A percentile compares a stretch with the other conserved stretches of the same genome.
Conservation (phyloP, 2,888 invertebrate species). For the Cyrtodaria siliqua region DNA sequence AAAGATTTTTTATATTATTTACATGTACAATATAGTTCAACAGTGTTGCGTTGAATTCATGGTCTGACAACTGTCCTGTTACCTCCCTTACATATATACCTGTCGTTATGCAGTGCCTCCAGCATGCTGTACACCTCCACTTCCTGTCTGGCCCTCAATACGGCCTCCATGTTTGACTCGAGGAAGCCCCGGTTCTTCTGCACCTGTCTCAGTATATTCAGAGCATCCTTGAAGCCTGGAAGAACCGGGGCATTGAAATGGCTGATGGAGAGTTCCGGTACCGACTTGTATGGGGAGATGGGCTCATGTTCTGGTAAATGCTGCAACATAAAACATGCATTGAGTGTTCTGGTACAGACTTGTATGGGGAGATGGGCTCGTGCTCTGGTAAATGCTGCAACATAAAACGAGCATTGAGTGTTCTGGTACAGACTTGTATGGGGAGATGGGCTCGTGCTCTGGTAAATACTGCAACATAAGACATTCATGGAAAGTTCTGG, state of each 20-base stretch:
- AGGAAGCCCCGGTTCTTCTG: slow-evolving; percentile 71
- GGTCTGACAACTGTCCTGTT: too few species aligned
- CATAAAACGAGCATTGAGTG: slow-evolving; percentile 16
- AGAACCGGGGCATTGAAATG: slow-evolving; percentile 63
- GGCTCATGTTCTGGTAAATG: slow-evolving; percentile 48
- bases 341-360: slow-evolving; percentile 59
- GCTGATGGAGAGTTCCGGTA: slow-evolving; percentile 53
- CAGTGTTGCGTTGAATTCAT: too few species aligned
- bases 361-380: slow-evolving; percentile 61
- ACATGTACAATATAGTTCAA: too few species aligned
- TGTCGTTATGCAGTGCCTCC: slow-evolving; percentile 68
- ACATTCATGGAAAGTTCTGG: too few species aligned
- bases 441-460: slow-evolving; percentile 49
- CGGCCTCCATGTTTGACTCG: slow-evolving; percentile 78
- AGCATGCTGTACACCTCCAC: slow-evolving; percentile 73
- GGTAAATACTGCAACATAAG: slow-evolving; percentile 34
- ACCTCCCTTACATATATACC: slow-evolving; percentile 67
- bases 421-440: slow-evolving; percentile 65
- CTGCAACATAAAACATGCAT: slow-evolving; percentile 13
- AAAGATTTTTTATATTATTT: too few species aligned
- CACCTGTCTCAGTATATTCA: slow-evolving; percentile 71
- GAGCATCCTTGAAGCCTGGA: slow-evolving; percentile 75
- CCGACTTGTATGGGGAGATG: slow-evolving; percentile 64
- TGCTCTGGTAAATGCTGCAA: slow-evolving; percentile 48
- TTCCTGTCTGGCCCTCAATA: slow-evolving; percentile 74